Evolutionary conservation across 2,113 vertebrate species (phyloP).

Genomic region (Casuarius casuarius): DNA sequence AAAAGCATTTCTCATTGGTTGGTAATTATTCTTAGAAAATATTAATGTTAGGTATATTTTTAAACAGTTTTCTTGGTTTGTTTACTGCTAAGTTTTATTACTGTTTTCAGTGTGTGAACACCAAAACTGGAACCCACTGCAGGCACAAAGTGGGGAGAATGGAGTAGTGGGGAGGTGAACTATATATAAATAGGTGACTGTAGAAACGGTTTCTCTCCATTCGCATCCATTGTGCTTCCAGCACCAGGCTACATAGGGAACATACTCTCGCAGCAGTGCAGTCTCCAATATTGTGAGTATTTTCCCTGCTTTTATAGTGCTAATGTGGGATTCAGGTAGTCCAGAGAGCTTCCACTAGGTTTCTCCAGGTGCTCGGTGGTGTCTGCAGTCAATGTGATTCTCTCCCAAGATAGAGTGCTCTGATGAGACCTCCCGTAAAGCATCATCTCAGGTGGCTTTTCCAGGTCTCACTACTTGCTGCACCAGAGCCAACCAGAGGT

Average conservation of each 20-base stretch:
- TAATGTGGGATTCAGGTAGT: background rate
- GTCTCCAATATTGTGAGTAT: background rate
- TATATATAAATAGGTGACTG: background rate
- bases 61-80: background rate
- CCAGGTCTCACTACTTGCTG: background rate
- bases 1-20: background rate
- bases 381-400: background rate
- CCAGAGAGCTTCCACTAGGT: background rate
- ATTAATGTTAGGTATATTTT: background rate
- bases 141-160: background rate
- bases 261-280: background rate
- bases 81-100: background rate
- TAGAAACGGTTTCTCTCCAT: background rate
- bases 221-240: background rate
- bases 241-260: background rate
- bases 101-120: background rate
- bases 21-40: background rate
- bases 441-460: background rate
- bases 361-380: background rate
- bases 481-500: fast-evolving
- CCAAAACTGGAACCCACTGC: background rate
- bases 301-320: background rate
- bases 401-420: background rate
- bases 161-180: background rate
- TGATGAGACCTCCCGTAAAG: background rate